Percentiles rank a stretch among this genome's conserved stretches.
Evolutionary conservation across 1,140 invertebrate genomes (phyloP).

Genomic region (Ectropis grisescens): DNA sequence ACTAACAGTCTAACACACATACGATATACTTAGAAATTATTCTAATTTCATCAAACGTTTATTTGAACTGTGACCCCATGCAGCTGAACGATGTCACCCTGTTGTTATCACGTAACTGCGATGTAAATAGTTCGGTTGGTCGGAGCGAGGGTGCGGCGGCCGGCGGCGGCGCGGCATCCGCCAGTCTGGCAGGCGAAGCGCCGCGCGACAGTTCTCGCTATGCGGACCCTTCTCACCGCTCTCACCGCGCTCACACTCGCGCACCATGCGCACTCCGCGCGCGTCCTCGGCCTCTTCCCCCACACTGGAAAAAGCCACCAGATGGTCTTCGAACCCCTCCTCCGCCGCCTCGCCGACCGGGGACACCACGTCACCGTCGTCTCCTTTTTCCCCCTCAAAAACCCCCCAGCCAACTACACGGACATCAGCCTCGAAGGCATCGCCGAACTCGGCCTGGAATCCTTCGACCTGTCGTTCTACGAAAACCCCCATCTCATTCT

Average conservation of each 20-base stretch:
- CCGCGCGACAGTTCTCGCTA: constrained; percentile 19
- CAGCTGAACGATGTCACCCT: not conserved
- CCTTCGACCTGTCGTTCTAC: constrained; percentile 32
- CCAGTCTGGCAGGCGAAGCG: not conserved
- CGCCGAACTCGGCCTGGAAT: constrained; percentile 28
- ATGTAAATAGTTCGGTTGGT: constrained; percentile 1
- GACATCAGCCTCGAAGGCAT: constrained; percentile 44
- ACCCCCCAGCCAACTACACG: constrained; percentile 34
- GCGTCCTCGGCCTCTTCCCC: constrained; percentile 74
- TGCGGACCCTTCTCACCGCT: constrained; percentile 19
- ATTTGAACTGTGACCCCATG: too few relatives aligned
- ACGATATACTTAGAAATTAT: too few relatives aligned
- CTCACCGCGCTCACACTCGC: constrained; percentile 14
- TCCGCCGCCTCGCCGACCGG: constrained; percentile 69
- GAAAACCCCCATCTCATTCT: constrained; percentile 23
- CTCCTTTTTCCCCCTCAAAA: constrained; percentile 62
- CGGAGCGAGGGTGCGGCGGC: not conserved
- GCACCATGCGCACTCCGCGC: constrained; percentile 14
- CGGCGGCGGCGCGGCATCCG: not conserved
- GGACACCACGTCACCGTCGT: constrained; percentile 78
- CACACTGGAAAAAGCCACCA: constrained; percentile 79
- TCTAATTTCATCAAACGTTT: too few relatives aligned
- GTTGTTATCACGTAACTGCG: not conserved
- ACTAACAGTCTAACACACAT: too few relatives aligned
- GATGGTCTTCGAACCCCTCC: constrained; percentile 75